Evolutionary conservation across 2,113 vertebrate species (phyloP).

Genomic region (Falco punctatus): DNA sequence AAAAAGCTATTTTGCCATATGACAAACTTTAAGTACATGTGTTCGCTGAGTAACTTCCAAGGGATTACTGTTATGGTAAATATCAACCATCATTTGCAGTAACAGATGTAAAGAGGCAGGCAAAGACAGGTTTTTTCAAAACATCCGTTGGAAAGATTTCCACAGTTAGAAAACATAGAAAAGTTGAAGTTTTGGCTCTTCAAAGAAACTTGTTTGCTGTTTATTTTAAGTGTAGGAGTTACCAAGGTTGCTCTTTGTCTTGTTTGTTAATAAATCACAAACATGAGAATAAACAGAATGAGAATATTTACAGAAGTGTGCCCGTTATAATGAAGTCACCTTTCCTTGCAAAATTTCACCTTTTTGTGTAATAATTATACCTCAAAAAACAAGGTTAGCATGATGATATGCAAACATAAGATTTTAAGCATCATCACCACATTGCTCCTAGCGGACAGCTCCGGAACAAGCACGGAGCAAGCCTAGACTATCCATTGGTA

Average conservation of each 20-base stretch:
- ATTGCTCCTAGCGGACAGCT: not conserved
- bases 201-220: not conserved
- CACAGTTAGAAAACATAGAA: not conserved
- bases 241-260: not conserved
- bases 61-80: rapidly evolving
- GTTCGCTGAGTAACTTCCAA: not conserved
- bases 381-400: slow-evolving; percentile 54
- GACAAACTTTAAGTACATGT: not conserved
- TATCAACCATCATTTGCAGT: not conserved
- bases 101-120: not conserved
- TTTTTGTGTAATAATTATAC: slow-evolving; percentile 55
- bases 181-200: not conserved
- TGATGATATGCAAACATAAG: slow-evolving; percentile 39
- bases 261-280: slow-evolving; percentile 51
- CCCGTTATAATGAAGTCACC: slow-evolving; percentile 45
- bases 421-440: slow-evolving; percentile 8
- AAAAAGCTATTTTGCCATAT: not conserved
- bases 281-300: not conserved
- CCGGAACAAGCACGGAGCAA: not conserved
- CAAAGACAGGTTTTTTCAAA: not conserved
- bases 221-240: not conserved
- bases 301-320: slow-evolving; percentile 19
- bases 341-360: slow-evolving; percentile 26
- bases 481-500: not conserved
- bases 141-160: not conserved